phyloP scores from a whole-genome alignment of 1,140 invertebrate genomes.

The Heliconius himera region DNA sequence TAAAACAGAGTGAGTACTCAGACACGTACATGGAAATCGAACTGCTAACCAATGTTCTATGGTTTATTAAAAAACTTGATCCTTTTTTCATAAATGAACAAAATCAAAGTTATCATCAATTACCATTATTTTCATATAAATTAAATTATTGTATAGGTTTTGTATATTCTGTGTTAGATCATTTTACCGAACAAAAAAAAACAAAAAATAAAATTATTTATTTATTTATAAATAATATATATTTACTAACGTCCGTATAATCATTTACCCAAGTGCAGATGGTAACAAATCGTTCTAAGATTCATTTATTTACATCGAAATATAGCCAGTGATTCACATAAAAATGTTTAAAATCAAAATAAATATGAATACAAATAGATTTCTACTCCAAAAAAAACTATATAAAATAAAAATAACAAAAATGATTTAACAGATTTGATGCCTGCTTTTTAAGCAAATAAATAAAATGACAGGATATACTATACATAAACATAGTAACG shows the following conservation, averaged over 20 bases:
- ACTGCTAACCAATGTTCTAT: neutral
- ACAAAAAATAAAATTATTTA: conserved; percentile 47
- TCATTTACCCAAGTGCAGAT: conserved; percentile 53
- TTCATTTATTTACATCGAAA: conserved; percentile 37
- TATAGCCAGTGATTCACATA: conserved; percentile 23
- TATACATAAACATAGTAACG: neutral
- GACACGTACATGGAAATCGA: neutral
- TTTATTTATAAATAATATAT: conserved; percentile 69
- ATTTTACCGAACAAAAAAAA: conserved; percentile 7
- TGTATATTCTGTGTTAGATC: no score
- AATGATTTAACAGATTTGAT: neutral
- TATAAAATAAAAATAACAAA: conserved; percentile 40
- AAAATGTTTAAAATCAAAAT: conserved; percentile 23
- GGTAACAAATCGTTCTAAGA: conserved; percentile 43
- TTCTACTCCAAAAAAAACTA: conserved; percentile 52
- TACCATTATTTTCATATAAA: no score
- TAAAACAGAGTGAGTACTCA: no score
- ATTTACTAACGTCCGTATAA: conserved; percentile 70
- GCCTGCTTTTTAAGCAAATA: neutral
- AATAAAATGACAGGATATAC: neutral
- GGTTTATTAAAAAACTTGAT: neutral
- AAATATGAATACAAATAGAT: conserved; percentile 49
- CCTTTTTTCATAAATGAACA: neutral
- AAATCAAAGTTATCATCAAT: no score
- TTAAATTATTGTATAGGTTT: neutral